These are phyloP conservation scores for Chalcis sispes DNA, from an alignment of 2,888 invertebrate species.

Conservation along the genomic window DNA sequence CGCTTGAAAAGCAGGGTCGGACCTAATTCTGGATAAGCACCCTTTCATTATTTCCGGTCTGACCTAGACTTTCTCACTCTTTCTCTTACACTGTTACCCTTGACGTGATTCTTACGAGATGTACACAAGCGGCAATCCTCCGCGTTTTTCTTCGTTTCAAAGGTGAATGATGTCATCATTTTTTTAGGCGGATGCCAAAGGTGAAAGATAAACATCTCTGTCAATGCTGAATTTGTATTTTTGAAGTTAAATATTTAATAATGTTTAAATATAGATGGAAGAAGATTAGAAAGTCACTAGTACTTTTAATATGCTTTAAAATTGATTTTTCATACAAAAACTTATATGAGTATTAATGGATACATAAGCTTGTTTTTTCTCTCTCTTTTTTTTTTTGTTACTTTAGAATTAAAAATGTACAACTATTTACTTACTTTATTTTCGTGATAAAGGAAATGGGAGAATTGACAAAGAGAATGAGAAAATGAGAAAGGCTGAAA, in stretches of 20 bases:
- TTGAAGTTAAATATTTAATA: too few species aligned
- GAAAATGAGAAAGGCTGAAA: background rate
- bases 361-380: background rate
- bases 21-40: constrained; percentile 74
- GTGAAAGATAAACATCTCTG: too few species aligned
- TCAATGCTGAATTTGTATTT: too few species aligned
- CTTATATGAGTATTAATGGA: constrained; percentile 28
- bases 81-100: background rate
- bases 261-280: too few species aligned
- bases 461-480: background rate
- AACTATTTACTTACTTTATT: constrained; percentile 20
- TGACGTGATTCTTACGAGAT: background rate
- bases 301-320: too few species aligned
- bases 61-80: background rate
- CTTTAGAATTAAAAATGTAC: too few species aligned
- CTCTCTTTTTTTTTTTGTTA: too few species aligned
- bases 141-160: too few species aligned
- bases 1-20: constrained; percentile 37
- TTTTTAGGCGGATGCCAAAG: too few species aligned
- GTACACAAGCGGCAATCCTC: too few species aligned
- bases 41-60: constrained; percentile 70
- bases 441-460: constrained; percentile 1
- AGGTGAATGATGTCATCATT: too few species aligned
- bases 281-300: too few species aligned
- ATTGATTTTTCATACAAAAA: constrained; percentile 38